These are phyloP conservation scores for Parthenolecanium corni DNA, from an alignment of 2,888 invertebrate genomes.

Conservation along the genomic window DNA sequence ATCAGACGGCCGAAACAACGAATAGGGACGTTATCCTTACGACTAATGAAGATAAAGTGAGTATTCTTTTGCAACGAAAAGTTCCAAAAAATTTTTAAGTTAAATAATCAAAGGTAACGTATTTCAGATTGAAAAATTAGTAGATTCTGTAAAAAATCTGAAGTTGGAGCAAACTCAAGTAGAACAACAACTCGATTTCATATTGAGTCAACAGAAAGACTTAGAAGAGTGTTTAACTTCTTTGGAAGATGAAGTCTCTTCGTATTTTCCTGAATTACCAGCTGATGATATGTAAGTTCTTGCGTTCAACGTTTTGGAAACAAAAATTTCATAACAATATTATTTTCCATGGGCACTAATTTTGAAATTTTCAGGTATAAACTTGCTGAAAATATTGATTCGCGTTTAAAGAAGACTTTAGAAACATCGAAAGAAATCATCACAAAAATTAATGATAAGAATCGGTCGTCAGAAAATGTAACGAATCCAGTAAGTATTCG, in stretches of 20 bases:
- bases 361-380: constrained; percentile 3
- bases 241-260: constrained; percentile 20
- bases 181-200: constrained; percentile 22
- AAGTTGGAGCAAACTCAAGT: constrained; percentile 17
- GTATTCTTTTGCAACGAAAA: no score
- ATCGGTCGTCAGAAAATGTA: constrained; percentile 14
- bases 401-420: constrained; percentile 10
- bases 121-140: constrained; percentile 20
- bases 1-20: constrained; percentile 14
- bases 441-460: constrained; percentile 22
- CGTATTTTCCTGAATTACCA: constrained; percentile 18
- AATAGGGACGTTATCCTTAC: constrained; percentile 16
- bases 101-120: no score
- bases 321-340: no score
- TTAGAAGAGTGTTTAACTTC: constrained; percentile 14
- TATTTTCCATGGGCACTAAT: no score
- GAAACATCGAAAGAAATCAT: constrained; percentile 24
- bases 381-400: constrained; percentile 20
- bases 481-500: constrained; percentile 18
- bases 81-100: no score
- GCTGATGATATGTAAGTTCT: constrained; percentile 19
- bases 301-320: background rate
- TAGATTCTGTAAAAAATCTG: constrained; percentile 6
- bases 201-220: constrained; percentile 24
- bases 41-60: constrained; percentile 18